Percentiles rank a stretch among this genome's conserved stretches.
These are phyloP conservation scores for Merodon equestris DNA, from an alignment of 2,888 invertebrate genomes.

Conservation along the genomic window DNA sequence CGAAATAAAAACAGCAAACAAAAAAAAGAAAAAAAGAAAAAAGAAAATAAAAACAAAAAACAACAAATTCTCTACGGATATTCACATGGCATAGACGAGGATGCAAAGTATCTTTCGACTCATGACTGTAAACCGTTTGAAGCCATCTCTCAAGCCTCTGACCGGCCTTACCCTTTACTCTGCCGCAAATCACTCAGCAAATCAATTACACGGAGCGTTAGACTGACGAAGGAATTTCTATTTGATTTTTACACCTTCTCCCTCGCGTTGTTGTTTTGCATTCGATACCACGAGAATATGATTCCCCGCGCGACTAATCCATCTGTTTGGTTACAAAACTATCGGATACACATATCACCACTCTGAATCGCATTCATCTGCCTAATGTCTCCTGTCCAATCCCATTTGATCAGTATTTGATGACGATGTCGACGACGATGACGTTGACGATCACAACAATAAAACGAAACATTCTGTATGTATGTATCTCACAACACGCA, in stretches of 20 bases:
- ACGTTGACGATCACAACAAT: constrained; percentile 52
- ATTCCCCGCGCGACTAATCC: constrained; percentile 18
- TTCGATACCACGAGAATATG: constrained; percentile 18
- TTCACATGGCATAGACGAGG: background rate
- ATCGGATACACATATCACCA: too few relatives aligned
- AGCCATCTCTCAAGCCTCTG: constrained; percentile 15
- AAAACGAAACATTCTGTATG: constrained; percentile 16
- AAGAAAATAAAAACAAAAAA: constrained; percentile 12
- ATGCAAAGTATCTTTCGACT: too few relatives aligned
- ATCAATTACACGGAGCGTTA: constrained; percentile 65
- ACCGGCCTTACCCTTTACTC: constrained; percentile 49
- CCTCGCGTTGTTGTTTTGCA: background rate
- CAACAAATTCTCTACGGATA: constrained; percentile 59
- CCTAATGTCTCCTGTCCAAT: background rate
- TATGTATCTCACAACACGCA: too few relatives aligned
- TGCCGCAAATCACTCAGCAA: constrained; percentile 65
- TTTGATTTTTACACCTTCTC: constrained; percentile 40
- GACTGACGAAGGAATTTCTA: constrained; percentile 58
- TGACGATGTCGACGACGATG: background rate
- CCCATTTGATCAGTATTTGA: background rate
- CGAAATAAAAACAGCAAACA: constrained; percentile 9
- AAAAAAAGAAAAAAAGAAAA: constrained; percentile 8
- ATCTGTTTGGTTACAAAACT: constrained; percentile 10
- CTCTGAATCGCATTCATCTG: constrained; percentile 22
- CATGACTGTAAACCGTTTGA: too few relatives aligned